These are phyloP conservation scores for Chloroclystis v-ata DNA, from an alignment of 2,888 invertebrate species.

Conservation along the genomic window DNA sequence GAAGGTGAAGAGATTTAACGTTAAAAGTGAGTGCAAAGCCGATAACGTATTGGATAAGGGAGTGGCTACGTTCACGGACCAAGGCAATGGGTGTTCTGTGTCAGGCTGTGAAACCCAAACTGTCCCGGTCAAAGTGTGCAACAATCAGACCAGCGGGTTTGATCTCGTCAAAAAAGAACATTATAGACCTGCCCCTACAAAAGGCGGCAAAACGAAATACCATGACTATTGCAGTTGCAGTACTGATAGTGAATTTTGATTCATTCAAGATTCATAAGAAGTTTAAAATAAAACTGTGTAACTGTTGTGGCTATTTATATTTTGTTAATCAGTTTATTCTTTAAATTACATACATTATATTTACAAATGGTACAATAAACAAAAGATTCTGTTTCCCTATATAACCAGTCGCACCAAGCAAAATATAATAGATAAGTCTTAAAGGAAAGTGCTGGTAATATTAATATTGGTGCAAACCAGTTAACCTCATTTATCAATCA, in stretches of 20 bases:
- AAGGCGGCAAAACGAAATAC: constrained; percentile 14
- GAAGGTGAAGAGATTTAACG: constrained; percentile 7
- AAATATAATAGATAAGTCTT: too few species aligned
- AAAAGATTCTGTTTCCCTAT: constrained; percentile 61
- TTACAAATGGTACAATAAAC: constrained; percentile 69
- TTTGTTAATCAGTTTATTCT: constrained; percentile 72
- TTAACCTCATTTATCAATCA: constrained; percentile 34
- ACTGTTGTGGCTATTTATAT: constrained; percentile 63
- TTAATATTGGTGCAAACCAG: background rate
- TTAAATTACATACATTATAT: constrained; percentile 55
- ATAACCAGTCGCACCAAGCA: constrained; percentile 14
- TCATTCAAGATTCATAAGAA: background rate
- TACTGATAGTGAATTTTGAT: constrained; percentile 23
- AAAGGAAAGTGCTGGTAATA: background rate
- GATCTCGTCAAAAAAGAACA: background rate
- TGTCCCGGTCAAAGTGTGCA: constrained; percentile 16
- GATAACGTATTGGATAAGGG: constrained; percentile 34
- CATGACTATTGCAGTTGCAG: constrained; percentile 25
- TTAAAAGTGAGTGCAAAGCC: constrained; percentile 29
- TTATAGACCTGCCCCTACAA: constrained; percentile 2
- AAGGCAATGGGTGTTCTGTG: constrained; percentile 29
- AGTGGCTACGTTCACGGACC: constrained; percentile 40
- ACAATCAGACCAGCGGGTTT: constrained; percentile 30
- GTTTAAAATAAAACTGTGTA: constrained; percentile 44
- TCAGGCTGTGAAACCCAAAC: constrained; percentile 36